Evolutionary conservation across 2,113 vertebrate species (phyloP).

Genomic region (Scomber colias): DNA sequence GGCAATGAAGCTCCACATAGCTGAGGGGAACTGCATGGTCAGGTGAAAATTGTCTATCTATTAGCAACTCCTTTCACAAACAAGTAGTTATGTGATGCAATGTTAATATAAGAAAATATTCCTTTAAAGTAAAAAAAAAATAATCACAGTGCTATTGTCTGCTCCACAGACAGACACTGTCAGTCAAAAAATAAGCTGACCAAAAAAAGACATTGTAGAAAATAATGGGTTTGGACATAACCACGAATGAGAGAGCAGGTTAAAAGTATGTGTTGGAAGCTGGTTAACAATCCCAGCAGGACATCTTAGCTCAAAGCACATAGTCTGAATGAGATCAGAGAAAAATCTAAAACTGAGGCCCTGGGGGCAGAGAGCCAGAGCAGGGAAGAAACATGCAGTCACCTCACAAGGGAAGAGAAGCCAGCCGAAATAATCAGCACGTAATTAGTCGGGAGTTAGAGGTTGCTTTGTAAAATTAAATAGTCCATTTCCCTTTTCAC

Average conservation of each 20-base stretch:
- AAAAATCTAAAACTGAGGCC: constrained; percentile 59
- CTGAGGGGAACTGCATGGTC: neutral
- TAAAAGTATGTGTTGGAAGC: constrained; percentile 54
- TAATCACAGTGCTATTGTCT: neutral
- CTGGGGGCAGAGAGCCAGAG: constrained; percentile 38
- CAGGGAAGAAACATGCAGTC: constrained; percentile 72
- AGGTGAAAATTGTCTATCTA: neutral
- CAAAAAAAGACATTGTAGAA: constrained; percentile 9
- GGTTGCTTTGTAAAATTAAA: constrained; percentile 81
- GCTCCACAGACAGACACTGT: neutral
- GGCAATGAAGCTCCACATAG: neutral
- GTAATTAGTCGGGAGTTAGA: constrained; percentile 78
- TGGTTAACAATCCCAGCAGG: constrained; percentile 55
- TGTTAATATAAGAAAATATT: neutral
- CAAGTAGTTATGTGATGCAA: neutral
- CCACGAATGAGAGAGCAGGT: constrained; percentile 32
- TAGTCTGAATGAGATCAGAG: constrained; percentile 63
- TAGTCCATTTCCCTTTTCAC: constrained; percentile 78
- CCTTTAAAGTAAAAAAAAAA: constrained; percentile 4
- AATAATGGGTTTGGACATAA: constrained; percentile 23
- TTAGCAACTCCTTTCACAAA: neutral
- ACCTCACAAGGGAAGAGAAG: constrained; percentile 68
- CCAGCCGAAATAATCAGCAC: constrained; percentile 72
- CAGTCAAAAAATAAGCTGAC: constrained; percentile 10
- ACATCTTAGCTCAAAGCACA: constrained; percentile 48